Conservation (phyloP, 2,888 invertebrate species). For the Cylindroiulus punctatus region DNA sequence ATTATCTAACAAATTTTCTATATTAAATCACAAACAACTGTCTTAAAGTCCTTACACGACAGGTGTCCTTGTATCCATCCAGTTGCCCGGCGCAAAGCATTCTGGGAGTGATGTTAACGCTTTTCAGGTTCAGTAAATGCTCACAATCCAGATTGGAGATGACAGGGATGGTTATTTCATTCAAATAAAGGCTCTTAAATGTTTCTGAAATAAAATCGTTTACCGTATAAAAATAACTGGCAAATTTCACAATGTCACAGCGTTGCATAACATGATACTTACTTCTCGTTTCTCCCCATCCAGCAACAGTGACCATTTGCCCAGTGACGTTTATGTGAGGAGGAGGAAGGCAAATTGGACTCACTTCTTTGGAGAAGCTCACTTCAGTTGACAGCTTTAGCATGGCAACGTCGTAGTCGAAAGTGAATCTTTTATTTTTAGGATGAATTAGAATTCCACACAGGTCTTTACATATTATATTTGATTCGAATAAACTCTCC, state of each 20-base stretch:
- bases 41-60: not conserved
- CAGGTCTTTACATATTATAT: not conserved
- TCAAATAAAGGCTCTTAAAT: not conserved
- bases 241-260: not conserved
- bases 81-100: conserved; percentile 27
- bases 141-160: not conserved
- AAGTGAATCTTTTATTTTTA: not conserved
- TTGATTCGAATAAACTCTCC: not conserved
- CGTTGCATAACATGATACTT: not conserved
- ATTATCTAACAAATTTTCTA: too few relatives aligned
- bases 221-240: too few relatives aligned
- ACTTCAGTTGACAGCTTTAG: conserved; percentile 2
- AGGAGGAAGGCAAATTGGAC: conserved; percentile 51
- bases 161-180: conserved; percentile 22
- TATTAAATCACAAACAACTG: too few relatives aligned
- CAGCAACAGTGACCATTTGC: conserved; percentile 4
- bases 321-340: conserved; percentile 23
- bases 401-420: conserved; percentile 37
- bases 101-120: not conserved
- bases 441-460: conserved; percentile 37
- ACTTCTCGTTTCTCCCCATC: conserved; percentile 49
- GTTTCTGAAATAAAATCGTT: not conserved
- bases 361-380: not conserved
- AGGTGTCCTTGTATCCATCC: conserved; percentile 40
- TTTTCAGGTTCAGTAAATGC: not conserved